These are phyloP conservation scores for Acanthacorydalis orientalis DNA, from an alignment of 2,888 invertebrate species.

Conservation along the genomic window DNA sequence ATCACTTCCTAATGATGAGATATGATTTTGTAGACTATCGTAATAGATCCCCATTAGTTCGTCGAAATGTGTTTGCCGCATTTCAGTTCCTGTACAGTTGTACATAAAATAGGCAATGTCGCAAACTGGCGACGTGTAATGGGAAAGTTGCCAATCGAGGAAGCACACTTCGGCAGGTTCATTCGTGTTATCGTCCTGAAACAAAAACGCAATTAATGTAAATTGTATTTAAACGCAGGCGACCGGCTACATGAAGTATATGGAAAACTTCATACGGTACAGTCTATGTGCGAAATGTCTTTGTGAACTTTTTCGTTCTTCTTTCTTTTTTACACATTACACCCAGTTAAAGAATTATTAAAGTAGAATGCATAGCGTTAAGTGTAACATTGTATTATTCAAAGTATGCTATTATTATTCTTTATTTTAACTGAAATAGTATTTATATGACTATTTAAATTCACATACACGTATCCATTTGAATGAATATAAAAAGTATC, in stretches of 20 bases:
- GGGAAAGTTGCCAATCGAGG: slow-evolving; percentile 2
- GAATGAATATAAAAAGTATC: too few relatives aligned
- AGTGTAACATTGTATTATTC: too few relatives aligned
- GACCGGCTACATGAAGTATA: not conserved
- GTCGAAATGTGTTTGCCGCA: not conserved
- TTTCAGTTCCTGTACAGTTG: not conserved
- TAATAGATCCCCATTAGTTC: slow-evolving; percentile 1
- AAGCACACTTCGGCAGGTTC: not conserved
- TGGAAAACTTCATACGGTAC: too few relatives aligned
- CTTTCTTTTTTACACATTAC: too few relatives aligned
- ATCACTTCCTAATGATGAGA: not conserved
- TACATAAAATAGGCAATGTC: slow-evolving; percentile 2
- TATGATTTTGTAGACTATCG: not conserved
- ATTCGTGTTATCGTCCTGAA: not conserved
- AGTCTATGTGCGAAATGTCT: too few relatives aligned
- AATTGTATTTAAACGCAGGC: not conserved
- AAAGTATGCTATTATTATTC: too few relatives aligned
- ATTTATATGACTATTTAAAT: too few relatives aligned
- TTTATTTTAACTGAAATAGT: too few relatives aligned
- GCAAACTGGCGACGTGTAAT: not conserved
- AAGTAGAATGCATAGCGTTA: too few relatives aligned
- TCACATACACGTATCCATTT: too few relatives aligned
- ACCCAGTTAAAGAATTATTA: too few relatives aligned
- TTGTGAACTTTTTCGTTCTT: too few relatives aligned
- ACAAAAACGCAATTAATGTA: not conserved